Evolutionary conservation across 2,797 vertebrate species (phyloP).

Genomic region (Hippoglossus hippoglossus): DNA sequence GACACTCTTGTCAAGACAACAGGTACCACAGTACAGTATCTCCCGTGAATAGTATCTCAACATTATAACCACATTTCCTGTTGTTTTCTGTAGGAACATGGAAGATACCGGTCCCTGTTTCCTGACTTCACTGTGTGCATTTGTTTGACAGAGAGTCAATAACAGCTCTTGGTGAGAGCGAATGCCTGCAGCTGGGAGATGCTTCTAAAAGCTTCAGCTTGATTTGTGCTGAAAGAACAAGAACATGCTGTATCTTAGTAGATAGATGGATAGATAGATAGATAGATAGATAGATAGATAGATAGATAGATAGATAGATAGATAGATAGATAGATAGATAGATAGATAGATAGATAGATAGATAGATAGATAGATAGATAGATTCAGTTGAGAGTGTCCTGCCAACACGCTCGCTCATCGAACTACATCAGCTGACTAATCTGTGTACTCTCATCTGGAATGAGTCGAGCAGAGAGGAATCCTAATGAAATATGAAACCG

Average conservation of each 20-base stretch:
- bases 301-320: too few species aligned
- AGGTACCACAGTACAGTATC: background rate
- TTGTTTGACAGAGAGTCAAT: slow-evolving; percentile 52
- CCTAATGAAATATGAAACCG: slow-evolving; percentile 73
- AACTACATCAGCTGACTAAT: slow-evolving; percentile 61
- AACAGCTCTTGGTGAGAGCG: slow-evolving; percentile 39
- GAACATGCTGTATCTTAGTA: too few species aligned
- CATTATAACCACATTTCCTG: background rate
- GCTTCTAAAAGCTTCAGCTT: slow-evolving; percentile 37
- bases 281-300: too few species aligned
- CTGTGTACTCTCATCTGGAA: slow-evolving; percentile 59
- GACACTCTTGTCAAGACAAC: background rate
- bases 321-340: too few species aligned
- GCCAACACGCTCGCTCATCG: slow-evolving; percentile 47
- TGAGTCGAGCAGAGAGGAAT: slow-evolving; percentile 55
- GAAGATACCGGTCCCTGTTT: slow-evolving; percentile 14
- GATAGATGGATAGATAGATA: too few species aligned
- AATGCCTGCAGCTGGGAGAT: slow-evolving; percentile 25
- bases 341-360: too few species aligned
- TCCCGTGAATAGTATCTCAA: background rate
- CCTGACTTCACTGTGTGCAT: slow-evolving; percentile 18
- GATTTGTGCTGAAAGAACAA: slow-evolving; percentile 29
- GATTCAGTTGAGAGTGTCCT: slow-evolving; percentile 20
- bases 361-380: too few species aligned
- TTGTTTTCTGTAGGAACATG: slow-evolving; percentile 3